Percentiles rank a stretch among this genome's conserved stretches.
These are phyloP conservation scores for Anas capensis DNA, from an alignment of 2,797 vertebrate genomes.

Conservation along the genomic window DNA sequence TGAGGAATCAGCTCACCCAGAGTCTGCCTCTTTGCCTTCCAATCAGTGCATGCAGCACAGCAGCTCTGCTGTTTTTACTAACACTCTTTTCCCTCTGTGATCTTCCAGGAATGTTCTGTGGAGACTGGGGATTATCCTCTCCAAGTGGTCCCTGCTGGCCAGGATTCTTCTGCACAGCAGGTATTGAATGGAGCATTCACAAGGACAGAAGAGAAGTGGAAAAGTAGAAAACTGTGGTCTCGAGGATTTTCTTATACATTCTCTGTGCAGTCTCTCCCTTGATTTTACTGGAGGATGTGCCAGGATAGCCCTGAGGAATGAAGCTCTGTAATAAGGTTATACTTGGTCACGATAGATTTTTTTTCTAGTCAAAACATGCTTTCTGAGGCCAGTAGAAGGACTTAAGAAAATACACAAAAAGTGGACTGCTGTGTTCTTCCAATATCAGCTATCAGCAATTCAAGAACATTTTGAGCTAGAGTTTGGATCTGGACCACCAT, in stretches of 20 bases:
- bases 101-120: conserved; percentile 86
- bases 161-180: conserved; percentile 88
- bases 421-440: neutral
- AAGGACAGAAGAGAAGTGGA: neutral
- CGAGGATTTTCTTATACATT: neutral
- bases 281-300: neutral
- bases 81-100: neutral
- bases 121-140: conserved; percentile 86
- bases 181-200: conserved; percentile 47
- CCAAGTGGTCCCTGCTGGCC: conserved; percentile 85
- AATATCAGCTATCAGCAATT: too few relatives aligned
- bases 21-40: neutral
- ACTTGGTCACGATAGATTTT: neutral
- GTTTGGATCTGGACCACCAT: too few relatives aligned
- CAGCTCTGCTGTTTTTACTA: neutral
- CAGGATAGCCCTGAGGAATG: neutral
- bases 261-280: neutral
- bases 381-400: neutral
- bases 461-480: too few relatives aligned
- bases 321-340: neutral
- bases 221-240: neutral
- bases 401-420: neutral
- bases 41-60: neutral
- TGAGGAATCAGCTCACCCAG: neutral
- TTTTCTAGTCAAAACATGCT: neutral